Base-by-base conservation (phyloP, 2,797 vertebrate genomes). In the Clarias laeviceps region DNA sequence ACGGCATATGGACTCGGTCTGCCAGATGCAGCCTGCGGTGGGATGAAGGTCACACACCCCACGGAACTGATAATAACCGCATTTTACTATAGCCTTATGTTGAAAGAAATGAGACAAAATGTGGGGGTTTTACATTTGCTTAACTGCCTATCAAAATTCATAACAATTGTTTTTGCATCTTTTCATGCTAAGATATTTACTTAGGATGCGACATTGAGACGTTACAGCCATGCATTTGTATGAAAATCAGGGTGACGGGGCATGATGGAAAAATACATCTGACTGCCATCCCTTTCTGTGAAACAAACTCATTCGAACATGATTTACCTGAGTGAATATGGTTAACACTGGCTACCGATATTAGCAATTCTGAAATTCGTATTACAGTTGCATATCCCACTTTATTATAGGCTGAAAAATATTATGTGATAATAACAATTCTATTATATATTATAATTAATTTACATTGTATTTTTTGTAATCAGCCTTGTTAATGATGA, bases 81-180 rank as follows among this genome's bases (percentile, higher is more conserved):
- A 45, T 89, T 90, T 91, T 81, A 85, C 83, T 89, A 82, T 76
- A 61, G 73, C 74, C 82, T 85, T 61, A 77, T 83, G 89, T 83
- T 91, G 90, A 91, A 91, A 89, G 85, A 89, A 89, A 88, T 91
- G 81, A 89, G 85, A 90, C 61, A 82, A 88, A 85, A 84, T 89
- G 85, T 84, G 81, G 37, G 80, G 88, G 84, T 85, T 89, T 89
- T 85, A n/a, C 66, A 88, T 91, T 91, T 89, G 88, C 87, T 87
- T 89, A 89, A 92, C 90, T 88, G 72, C 89, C 84, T 79, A 84
- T 68, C 78, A 82, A 77, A 86, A 32, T 73, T 80, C 88, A 92
- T 91, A 85, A 91, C 92, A 93, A 93, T 92, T 1, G 91, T 61
- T 84, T 88, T 91, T 88, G 85, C 89, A 87, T 85, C 89, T 81